These are phyloP conservation scores for Lates japonicus DNA, from an alignment of 2,797 vertebrate genomes.

Conservation along the genomic window DNA sequence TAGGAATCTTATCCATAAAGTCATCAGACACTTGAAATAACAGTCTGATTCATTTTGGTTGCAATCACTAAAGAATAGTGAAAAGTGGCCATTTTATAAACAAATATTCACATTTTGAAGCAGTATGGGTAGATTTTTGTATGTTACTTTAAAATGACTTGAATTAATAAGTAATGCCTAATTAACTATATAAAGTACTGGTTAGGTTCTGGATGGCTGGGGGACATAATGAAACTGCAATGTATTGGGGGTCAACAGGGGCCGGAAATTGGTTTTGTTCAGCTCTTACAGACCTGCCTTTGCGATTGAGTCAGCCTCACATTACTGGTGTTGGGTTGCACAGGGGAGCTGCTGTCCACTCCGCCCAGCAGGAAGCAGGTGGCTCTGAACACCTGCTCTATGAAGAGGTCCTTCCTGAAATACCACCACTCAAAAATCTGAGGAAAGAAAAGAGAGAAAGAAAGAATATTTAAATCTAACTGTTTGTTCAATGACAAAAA, in stretches of 20 bases:
- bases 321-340: constrained; percentile 90
- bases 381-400: constrained; percentile 99
- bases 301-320: constrained; percentile 96
- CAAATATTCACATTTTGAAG: too few species aligned
- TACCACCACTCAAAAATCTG: constrained; percentile 99
- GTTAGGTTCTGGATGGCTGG: too few species aligned
- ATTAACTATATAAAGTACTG: too few species aligned
- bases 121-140: too few species aligned
- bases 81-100: too few species aligned
- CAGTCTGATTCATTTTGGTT: too few species aligned
- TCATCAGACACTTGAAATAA: too few species aligned
- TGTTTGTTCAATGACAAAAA: not conserved
- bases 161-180: too few species aligned
- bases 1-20: too few species aligned
- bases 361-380: constrained; percentile 98
- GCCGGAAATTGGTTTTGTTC: not conserved
- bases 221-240: too few species aligned
- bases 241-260: not conserved
- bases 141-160: too few species aligned
- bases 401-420: constrained; percentile 99
- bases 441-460: not conserved
- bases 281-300: constrained; percentile 93
- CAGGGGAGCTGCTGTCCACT: constrained; percentile 95
- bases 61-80: too few species aligned
- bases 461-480: not conserved